phyloP scores from a whole-genome alignment of 2,888 invertebrate species.

The Meta bourneti region DNA sequence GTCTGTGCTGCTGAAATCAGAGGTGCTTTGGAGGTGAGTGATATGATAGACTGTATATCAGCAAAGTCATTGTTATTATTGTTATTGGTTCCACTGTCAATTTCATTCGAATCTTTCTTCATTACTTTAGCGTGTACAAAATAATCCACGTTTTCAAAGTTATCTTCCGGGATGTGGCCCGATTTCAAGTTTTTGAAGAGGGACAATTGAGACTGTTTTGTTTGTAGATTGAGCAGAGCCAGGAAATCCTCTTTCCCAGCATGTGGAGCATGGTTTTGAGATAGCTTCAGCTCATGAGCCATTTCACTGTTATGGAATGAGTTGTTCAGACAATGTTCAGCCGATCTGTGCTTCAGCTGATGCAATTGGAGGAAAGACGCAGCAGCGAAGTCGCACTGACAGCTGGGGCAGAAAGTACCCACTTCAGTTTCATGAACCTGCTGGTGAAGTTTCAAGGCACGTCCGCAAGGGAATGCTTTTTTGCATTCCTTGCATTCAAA shows the following conservation, averaged over 20 bases:
- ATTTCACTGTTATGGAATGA: not conserved
- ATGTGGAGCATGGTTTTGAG: constrained; percentile 7
- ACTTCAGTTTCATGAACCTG: constrained; percentile 79
- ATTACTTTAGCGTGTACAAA: constrained; percentile 77
- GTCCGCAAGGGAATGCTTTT: constrained; percentile 81
- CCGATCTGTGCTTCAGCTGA: constrained; percentile 76
- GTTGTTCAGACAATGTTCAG: constrained; percentile 58
- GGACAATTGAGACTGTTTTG: constrained; percentile 56
- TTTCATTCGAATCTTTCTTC: constrained; percentile 26
- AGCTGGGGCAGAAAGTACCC: constrained; percentile 79
- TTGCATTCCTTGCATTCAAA: constrained; percentile 80
- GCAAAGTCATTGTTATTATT: constrained; percentile 85
- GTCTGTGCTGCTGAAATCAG: constrained; percentile 57
- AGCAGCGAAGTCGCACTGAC: constrained; percentile 85
- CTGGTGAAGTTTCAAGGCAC: constrained; percentile 80
- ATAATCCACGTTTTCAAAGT: constrained; percentile 78
- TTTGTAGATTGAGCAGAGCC: constrained; percentile 85
- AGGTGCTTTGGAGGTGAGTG: constrained; percentile 67
- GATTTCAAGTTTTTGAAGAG: constrained; percentile 45
- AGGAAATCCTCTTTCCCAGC: constrained; percentile 86
- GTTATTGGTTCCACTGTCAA: not conserved
- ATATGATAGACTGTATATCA: constrained; percentile 84
- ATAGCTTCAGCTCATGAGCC: not conserved
- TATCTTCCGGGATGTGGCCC: constrained; percentile 74
- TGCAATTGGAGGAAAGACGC: constrained; percentile 79